Conservation (phyloP, 2,797 vertebrate species). For the Takifugu ocellatus region DNA sequence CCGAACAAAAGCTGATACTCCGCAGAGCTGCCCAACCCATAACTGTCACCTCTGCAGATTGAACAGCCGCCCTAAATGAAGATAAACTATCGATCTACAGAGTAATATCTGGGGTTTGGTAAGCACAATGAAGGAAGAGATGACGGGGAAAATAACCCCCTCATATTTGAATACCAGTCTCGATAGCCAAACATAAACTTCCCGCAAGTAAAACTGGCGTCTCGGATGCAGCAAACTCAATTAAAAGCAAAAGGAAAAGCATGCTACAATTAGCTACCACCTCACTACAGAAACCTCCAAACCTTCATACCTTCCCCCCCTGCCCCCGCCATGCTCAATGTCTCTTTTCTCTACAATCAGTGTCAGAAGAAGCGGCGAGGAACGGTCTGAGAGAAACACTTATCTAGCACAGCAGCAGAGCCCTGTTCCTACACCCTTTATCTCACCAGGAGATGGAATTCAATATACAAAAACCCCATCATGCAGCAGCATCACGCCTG, state of each 20-base stretch:
- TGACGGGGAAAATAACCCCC: conserved; percentile 36
- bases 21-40: conserved; percentile 71
- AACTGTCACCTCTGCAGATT: conserved; percentile 72
- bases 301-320: conserved; percentile 21
- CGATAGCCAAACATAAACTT: conserved; percentile 28
- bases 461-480: conserved; percentile 88
- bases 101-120: conserved; percentile 61
- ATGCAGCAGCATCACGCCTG: conserved; percentile 90
- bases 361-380: conserved; percentile 77
- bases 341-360: conserved; percentile 81
- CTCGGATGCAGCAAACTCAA: conserved; percentile 61
- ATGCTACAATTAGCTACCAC: conserved; percentile 72
- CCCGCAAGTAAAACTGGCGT: conserved; percentile 35
- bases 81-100: conserved; percentile 64
- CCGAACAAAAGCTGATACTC: conserved; percentile 78
- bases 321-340: conserved; percentile 69
- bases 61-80: conserved; percentile 68
- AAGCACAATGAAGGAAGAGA: conserved; percentile 45
- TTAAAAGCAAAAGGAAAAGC: conserved; percentile 69
- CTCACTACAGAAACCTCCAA: conserved; percentile 47
- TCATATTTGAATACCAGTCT: conserved; percentile 57
- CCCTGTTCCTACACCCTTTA: conserved; percentile 89
- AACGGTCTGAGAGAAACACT: conserved; percentile 80
- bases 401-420: conserved; percentile 83
- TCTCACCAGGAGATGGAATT: conserved; percentile 91